Evolutionary conservation across 1,140 invertebrate species (phyloP).

Genomic region (Ceratina calcarata): DNA sequence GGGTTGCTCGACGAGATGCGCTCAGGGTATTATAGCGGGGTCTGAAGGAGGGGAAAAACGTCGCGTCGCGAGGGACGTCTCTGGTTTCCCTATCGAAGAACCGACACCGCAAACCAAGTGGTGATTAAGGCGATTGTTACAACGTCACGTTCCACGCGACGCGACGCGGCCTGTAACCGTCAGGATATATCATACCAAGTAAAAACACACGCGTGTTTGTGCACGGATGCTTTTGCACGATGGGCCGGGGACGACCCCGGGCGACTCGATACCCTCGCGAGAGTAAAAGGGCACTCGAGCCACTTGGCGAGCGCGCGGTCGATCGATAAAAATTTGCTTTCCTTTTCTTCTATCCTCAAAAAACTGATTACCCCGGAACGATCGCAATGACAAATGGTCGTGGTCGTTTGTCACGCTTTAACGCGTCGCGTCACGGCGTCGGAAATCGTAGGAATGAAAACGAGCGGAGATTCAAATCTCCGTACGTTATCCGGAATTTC

Average conservation of each 20-base stretch:
- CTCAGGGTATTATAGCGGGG: slow-evolving; percentile 4
- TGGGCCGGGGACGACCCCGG: slow-evolving; percentile 25
- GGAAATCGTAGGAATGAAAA: slow-evolving; percentile 2
- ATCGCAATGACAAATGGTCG: slow-evolving; percentile 1
- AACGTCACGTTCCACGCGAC: slow-evolving; percentile 20
- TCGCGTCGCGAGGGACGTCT: neutral
- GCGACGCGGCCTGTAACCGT: neutral
- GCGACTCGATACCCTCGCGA: slow-evolving; percentile 7
- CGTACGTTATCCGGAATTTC: neutral
- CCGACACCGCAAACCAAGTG: neutral
- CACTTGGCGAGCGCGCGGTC: neutral
- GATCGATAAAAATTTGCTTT: slow-evolving; percentile 41
- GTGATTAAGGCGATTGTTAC: slow-evolving; percentile 38
- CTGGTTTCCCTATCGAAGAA: slow-evolving; percentile 43
- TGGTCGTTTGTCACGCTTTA: slow-evolving; percentile 7
- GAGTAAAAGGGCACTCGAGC: slow-evolving; percentile 37
- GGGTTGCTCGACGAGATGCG: slow-evolving; percentile 10
- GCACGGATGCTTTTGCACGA: slow-evolving; percentile 35
- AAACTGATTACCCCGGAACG: neutral
- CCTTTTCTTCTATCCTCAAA: too few species aligned
- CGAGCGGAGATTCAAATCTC: neutral
- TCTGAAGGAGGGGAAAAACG: neutral
- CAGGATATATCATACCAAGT: slow-evolving; percentile 35
- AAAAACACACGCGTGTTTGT: slow-evolving; percentile 40
- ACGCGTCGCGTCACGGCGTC: neutral